Evolutionary conservation across 2,113 vertebrate genomes (phyloP).

Genomic region (Cephalopholis sonnerati): DNA sequence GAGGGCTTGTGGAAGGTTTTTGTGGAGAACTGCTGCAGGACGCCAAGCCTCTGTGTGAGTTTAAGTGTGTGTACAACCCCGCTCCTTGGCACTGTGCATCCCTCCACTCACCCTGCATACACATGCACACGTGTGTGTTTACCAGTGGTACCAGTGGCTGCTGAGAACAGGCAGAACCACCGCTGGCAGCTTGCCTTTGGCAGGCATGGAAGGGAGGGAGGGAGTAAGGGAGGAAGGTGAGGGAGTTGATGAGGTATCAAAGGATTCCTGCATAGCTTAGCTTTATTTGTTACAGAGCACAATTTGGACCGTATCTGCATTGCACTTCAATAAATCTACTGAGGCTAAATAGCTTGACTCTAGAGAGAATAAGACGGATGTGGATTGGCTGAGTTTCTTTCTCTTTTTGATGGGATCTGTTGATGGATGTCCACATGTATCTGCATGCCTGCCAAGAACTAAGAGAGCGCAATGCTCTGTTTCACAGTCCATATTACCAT

Average conservation of each 20-base stretch:
- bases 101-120: constrained; percentile 15
- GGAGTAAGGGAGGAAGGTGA: constrained; percentile 37
- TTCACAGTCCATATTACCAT: constrained; percentile 18
- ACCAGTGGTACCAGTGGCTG: constrained; percentile 34
- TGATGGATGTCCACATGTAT: constrained; percentile 39
- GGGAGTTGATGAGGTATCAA: constrained; percentile 61
- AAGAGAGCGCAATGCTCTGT: constrained; percentile 20
- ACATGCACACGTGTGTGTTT: constrained; percentile 36
- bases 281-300: constrained; percentile 61
- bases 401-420: constrained; percentile 25
- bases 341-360: constrained; percentile 49
- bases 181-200: constrained; percentile 56
- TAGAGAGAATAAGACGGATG: constrained; percentile 34
- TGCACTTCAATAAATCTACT: constrained; percentile 50
- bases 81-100: constrained; percentile 40
- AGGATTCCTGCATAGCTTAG: constrained; percentile 58
- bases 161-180: constrained; percentile 56
- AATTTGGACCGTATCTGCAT: constrained; percentile 43
- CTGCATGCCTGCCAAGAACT: constrained; percentile 36
- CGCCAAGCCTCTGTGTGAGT: constrained; percentile 61
- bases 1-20: constrained; percentile 23
- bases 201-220: not conserved
- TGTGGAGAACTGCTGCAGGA: constrained; percentile 26
- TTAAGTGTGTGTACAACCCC: constrained; percentile 23
- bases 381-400: constrained; percentile 13